Percentiles rank a stretch among this genome's conserved stretches.
Conservation (phyloP, 1,140 invertebrate species). For the Zeugodacus cucurbitae region DNA sequence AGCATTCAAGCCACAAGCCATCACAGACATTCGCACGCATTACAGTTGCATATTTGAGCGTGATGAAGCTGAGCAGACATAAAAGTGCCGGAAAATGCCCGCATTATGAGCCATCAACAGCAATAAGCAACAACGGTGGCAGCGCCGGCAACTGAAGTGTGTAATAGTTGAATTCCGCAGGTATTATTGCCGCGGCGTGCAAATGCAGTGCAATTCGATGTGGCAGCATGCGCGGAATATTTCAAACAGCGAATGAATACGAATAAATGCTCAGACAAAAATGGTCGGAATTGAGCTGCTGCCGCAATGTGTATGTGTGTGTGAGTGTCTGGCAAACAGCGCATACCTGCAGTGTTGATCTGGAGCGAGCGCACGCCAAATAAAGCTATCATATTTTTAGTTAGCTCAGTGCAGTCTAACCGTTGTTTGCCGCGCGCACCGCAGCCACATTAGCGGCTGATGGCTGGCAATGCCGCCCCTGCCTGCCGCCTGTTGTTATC, state of each 20-base stretch:
- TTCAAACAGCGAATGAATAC: neutral
- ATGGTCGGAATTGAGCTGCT: neutral
- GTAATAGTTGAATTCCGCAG: neutral
- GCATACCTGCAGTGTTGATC: neutral
- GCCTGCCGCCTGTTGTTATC: neutral
- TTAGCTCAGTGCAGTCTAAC: neutral
- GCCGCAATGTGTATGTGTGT: neutral
- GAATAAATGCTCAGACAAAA: neutral
- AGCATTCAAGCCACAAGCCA: neutral
- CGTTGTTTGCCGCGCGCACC: neutral
- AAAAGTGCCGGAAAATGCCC: constrained; percentile 9
- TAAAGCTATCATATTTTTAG: constrained; percentile 8
- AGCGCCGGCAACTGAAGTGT: neutral
- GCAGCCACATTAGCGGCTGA: neutral
- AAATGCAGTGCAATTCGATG: neutral
- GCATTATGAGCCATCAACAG: constrained; percentile 16
- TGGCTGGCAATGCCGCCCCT: neutral
- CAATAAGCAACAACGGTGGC: neutral
- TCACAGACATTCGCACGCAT: neutral
- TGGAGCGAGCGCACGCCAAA: neutral
- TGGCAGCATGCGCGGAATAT: neutral
- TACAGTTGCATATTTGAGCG: neutral
- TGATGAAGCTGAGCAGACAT: neutral
- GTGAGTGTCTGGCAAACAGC: neutral
- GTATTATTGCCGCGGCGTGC: neutral